Conservation (phyloP, 1,140 invertebrate genomes). For the Lordiphosa mommai region DNA sequence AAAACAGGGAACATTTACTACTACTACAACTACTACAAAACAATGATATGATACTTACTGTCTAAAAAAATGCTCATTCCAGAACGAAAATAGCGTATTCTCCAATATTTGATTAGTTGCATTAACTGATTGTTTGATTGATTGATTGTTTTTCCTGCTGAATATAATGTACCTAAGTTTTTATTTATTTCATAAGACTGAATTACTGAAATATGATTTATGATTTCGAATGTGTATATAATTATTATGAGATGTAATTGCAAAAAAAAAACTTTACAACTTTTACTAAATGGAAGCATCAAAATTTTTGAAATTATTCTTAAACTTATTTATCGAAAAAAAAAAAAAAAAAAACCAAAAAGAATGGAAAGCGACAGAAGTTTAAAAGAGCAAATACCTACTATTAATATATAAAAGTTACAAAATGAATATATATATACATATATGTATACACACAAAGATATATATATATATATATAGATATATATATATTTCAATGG, state of each 20-base stretch:
- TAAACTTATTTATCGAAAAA: constrained; percentile 59
- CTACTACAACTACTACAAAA: constrained; percentile 11
- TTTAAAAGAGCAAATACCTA: constrained; percentile 36
- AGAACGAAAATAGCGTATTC: no score
- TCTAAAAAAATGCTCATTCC: no score
- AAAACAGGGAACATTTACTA: constrained; percentile 2
- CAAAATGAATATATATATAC: constrained; percentile 25
- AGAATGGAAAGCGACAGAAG: constrained; percentile 21
- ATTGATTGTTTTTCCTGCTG: constrained; percentile 44
- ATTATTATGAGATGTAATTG: constrained; percentile 21
- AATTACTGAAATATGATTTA: constrained; percentile 74
- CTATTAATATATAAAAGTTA: constrained; percentile 47
- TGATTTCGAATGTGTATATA: constrained; percentile 44
- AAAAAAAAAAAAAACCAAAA: constrained; percentile 8
- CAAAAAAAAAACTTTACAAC: constrained; percentile 64
- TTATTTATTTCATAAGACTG: constrained; percentile 79
- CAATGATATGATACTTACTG: constrained; percentile 2
- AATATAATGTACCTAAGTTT: constrained; percentile 73
- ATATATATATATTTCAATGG: constrained; percentile 75
- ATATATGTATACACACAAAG: constrained; percentile 12
- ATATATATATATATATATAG: constrained; percentile 27
- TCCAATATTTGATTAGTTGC: constrained; percentile 14
- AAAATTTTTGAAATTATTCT: constrained; percentile 72
- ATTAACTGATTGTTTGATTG: constrained; percentile 32
- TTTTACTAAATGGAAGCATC: constrained; percentile 68